Evolutionary conservation across 2,113 vertebrate species (phyloP).

Genomic region (Planiliza haematocheilus): DNA sequence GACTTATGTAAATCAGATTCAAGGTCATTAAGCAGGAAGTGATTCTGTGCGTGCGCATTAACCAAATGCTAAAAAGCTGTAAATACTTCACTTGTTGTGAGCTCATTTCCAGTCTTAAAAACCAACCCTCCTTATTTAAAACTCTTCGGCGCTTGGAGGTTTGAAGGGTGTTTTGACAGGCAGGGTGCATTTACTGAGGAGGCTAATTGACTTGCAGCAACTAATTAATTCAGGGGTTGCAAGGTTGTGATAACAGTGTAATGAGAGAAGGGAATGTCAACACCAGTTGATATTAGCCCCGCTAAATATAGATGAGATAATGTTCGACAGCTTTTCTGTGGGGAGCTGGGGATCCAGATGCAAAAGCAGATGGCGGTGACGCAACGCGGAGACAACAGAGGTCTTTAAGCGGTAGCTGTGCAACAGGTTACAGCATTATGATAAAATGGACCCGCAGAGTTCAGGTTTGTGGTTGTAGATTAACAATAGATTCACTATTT

Average conservation of each 20-base stretch:
- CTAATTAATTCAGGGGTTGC: constrained; percentile 81
- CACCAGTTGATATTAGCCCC: constrained; percentile 67
- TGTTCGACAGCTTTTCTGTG: constrained; percentile 65
- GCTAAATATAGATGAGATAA: constrained; percentile 77
- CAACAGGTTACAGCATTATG: background rate
- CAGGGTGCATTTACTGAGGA: constrained; percentile 48
- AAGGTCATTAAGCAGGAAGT: constrained; percentile 21
- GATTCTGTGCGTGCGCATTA: too few species aligned
- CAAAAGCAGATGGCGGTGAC: constrained; percentile 64
- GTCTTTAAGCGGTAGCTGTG: constrained; percentile 12
- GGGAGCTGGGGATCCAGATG: constrained; percentile 61
- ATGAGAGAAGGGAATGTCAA: constrained; percentile 76
- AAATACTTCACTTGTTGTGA: background rate
- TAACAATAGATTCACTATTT: background rate
- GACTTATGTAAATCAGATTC: constrained; percentile 1
- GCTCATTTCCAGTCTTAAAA: background rate
- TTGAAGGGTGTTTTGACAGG: constrained; percentile 60
- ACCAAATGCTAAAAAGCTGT: background rate
- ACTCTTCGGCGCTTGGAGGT: constrained; percentile 17
- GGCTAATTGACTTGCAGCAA: constrained; percentile 77
- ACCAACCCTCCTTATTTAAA: constrained; percentile 15
- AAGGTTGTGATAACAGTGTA: constrained; percentile 75
- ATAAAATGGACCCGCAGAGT: background rate
- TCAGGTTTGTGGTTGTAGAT: background rate
- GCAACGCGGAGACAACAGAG: constrained; percentile 29